Percentiles rank a stretch among this genome's conserved stretches.
Conservation (phyloP, 1,140 invertebrate genomes). For the Semibalanus balanoides region DNA sequence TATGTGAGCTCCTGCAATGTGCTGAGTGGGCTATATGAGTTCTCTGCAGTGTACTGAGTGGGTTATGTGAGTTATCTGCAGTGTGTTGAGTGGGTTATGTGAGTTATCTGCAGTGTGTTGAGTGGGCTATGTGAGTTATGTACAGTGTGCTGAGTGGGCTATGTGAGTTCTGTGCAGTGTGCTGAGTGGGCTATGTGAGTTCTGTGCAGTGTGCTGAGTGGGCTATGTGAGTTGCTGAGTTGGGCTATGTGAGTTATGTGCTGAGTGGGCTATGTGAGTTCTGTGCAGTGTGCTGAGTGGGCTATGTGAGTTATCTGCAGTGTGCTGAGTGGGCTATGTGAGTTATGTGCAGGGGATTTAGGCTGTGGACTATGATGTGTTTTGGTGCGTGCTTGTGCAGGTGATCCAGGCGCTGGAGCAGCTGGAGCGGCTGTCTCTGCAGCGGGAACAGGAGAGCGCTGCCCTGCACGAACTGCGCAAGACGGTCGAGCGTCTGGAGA, state of each 20-base stretch:
- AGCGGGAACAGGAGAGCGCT: not conserved
- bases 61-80: not conserved
- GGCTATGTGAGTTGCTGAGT: not conserved
- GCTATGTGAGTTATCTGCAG: not conserved
- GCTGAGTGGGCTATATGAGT: not conserved
- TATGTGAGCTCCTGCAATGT: not conserved
- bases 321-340: not conserved
- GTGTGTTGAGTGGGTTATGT: not conserved
- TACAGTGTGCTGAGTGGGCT: too few species aligned
- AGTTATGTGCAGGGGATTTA: not conserved
- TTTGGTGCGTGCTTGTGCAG: not conserved
- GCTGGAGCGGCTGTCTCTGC: not conserved
- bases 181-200: too few species aligned
- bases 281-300: not conserved
- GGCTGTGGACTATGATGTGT: too few species aligned
- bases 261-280: not conserved
- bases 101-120: too few species aligned
- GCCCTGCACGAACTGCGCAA: conserved; percentile 4
- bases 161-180: too few species aligned
- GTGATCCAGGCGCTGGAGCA: conserved; percentile 4
- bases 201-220: too few species aligned
- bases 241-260: not conserved
- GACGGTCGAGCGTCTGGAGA: not conserved
- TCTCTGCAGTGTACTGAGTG: too few species aligned
- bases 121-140: too few species aligned